A percentile compares a stretch with the other conserved stretches of the same genome.
phyloP scores from a whole-genome alignment of 2,113 vertebrate genomes.

The Zosterops pallidus region DNA sequence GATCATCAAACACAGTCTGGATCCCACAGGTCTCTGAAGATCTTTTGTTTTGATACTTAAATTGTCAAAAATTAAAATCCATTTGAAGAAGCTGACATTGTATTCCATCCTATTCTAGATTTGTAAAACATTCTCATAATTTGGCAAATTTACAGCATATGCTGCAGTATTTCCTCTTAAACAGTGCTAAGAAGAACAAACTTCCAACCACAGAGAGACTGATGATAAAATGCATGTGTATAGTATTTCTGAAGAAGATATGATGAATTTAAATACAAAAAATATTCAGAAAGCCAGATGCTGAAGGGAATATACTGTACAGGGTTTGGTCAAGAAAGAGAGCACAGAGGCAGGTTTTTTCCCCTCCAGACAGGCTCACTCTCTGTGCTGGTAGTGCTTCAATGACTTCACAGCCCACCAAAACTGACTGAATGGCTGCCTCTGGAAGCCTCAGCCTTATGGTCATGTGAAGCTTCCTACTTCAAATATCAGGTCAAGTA shows the following conservation, averaged over 20 bases:
- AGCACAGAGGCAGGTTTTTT: fast-evolving
- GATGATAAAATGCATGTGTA: background rate
- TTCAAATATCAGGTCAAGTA: background rate
- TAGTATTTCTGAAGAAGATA: background rate
- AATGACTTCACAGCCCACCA: background rate
- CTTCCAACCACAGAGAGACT: background rate
- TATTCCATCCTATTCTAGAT: background rate
- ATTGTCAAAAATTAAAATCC: background rate
- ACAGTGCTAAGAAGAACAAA: background rate
- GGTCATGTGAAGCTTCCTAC: background rate
- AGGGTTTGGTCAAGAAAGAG: background rate
- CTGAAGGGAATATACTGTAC: background rate
- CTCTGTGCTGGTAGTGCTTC: background rate
- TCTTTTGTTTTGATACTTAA: background rate
- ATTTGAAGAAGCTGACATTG: background rate
- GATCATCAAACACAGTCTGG: background rate
- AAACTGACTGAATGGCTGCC: background rate
- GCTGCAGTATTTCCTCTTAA: background rate
- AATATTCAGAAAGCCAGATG: background rate
- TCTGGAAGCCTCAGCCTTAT: background rate
- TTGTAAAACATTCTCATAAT: background rate
- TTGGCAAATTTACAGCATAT: background rate
- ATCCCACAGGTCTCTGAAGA: background rate
- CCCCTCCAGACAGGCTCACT: background rate
- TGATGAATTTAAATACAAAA: background rate